These are phyloP conservation scores for Mystacornis crossleyi DNA, from an alignment of 2,113 vertebrate species.

Conservation along the genomic window DNA sequence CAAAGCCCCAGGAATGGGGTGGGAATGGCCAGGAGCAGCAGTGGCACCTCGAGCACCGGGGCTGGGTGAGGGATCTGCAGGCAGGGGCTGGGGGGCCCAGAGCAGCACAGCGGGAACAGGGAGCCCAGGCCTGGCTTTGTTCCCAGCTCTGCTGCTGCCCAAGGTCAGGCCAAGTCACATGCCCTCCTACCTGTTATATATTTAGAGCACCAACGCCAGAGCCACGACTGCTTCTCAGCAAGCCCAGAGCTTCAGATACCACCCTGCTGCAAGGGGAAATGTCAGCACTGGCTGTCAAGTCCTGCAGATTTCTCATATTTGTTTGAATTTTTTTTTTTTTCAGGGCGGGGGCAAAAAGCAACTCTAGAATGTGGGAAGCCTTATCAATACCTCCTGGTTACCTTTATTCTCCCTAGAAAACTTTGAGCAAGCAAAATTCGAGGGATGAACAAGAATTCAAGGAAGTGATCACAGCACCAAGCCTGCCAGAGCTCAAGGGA, in stretches of 20 bases:
- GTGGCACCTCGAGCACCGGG: neutral
- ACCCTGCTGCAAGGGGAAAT: neutral
- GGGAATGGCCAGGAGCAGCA: neutral
- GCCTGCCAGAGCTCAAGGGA: neutral
- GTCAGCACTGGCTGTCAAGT: neutral
- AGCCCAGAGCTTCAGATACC: neutral
- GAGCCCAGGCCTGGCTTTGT: neutral
- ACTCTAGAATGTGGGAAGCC: neutral
- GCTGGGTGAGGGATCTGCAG: neutral
- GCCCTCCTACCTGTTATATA: slow-evolving; percentile 8
- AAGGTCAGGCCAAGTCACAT: neutral
- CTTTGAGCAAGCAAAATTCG: neutral
- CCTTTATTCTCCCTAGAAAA: neutral
- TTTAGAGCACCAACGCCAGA: neutral
- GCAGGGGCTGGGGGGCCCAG: neutral
- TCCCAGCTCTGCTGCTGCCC: neutral
- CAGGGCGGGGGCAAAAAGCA: neutral
- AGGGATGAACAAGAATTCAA: neutral
- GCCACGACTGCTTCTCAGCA: neutral
- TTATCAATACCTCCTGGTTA: neutral
- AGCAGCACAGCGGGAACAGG: fast-evolving
- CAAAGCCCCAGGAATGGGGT: fast-evolving
- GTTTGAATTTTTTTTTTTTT: no score
- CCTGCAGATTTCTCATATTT: neutral
- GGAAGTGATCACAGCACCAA: neutral